Evolutionary conservation across 1,140 invertebrate genomes (phyloP), one percentile per base, ranked within the genome.

Genomic region (Brachionus calyciflorus): DNA sequence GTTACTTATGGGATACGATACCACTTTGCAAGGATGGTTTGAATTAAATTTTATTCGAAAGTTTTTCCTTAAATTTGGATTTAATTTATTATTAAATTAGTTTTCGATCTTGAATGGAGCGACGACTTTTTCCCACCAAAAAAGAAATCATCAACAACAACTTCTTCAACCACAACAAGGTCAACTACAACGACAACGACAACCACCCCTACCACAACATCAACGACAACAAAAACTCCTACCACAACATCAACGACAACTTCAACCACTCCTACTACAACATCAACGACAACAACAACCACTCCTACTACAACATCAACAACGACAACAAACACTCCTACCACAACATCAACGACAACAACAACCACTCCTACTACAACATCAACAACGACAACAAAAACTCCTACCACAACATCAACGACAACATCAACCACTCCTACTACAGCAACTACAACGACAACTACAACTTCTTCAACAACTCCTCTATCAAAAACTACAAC

Each of bases 1-100:
- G 69, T 73, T 73, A 51, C 51, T 30, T 73, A 1, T 73, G 69
- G 69, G 69, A 73, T 30, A 73, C 44, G 24, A 17, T 73, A 21
- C 69, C 69, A 51, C 10, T 40, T 12, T 73, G 69, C 40, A 51
- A 37, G 14, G 48, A 51, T 5, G 24, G 46, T 49, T 28, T 51
- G 9, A 14, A 1, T 28, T 33, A 28, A 26, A 17, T 46, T 19
- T 40, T 40, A 65, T 65, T 33, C n/a, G n/a, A 2, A 17, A 60
- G 33, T 37, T 37, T 9, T 37, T 37, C 33, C 3, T 37, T 37
- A 37, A 37, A 37, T 37, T 9, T 37, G 4, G 9, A 37, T 9
- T 37, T 37, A 37, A 37, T 5, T 5, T n/a, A 37, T 37, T 37
- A 37, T 5, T 5, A 37, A 5, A 5, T 9, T 5, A 19, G 17